Percentiles rank a stretch among this genome's conserved stretches.
These are phyloP conservation scores for Zele albiditarsus DNA, from an alignment of 2,888 invertebrate genomes.

Conservation along the genomic window DNA sequence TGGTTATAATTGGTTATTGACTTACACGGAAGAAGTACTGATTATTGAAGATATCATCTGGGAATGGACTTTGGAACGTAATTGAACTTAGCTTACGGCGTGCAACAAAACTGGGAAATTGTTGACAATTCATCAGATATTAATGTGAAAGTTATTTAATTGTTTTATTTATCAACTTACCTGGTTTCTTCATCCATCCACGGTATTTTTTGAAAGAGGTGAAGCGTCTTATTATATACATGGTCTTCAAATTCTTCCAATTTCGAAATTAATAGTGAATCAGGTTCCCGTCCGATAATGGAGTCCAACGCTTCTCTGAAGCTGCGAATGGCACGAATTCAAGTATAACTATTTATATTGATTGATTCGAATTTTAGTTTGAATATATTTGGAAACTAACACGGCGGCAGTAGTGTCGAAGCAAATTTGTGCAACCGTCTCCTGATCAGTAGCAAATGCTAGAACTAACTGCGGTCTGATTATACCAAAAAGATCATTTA, in stretches of 20 bases:
- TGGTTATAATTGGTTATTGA: constrained; percentile 12
- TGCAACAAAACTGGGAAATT: constrained; percentile 43
- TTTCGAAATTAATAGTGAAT: constrained; percentile 34
- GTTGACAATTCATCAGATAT: constrained; percentile 4
- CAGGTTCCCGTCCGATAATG: constrained; percentile 44
- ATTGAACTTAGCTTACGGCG: constrained; percentile 44
- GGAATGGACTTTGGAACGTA: constrained; percentile 45
- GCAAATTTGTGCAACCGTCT: constrained; percentile 48
- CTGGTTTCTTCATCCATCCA: constrained; percentile 53
- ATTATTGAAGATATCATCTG: constrained; percentile 50
- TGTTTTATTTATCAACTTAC: constrained; percentile 28
- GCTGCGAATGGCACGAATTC: constrained; percentile 35
- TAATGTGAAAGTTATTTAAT: background rate
- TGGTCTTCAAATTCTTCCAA: constrained; percentile 43
- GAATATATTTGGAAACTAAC: constrained; percentile 33
- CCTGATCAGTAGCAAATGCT: constrained; percentile 39
- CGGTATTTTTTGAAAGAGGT: constrained; percentile 43
- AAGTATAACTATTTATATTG: background rate
- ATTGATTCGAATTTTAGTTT: background rate
- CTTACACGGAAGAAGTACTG: constrained; percentile 51
- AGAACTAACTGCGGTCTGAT: constrained; percentile 50
- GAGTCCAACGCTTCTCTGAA: constrained; percentile 49
- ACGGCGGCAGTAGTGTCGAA: constrained; percentile 48
- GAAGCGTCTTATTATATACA: constrained; percentile 37
- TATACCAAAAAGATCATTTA: constrained; percentile 48